Evolutionary conservation across 2,113 vertebrate species (phyloP).

Genomic region (Chauna torquata): DNA sequence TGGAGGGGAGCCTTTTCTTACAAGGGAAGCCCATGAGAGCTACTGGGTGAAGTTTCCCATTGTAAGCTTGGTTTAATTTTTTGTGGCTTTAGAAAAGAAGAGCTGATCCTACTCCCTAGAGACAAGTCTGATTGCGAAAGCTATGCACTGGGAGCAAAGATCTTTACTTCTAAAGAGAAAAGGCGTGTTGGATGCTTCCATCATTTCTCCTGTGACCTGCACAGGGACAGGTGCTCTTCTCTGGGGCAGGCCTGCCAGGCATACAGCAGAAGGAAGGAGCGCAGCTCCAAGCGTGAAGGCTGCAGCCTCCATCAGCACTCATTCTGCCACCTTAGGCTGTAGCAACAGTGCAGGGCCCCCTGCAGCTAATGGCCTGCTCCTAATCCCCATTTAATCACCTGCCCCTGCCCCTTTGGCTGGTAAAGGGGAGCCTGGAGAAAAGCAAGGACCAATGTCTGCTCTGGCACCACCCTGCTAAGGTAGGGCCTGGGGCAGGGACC

Average conservation of each 20-base stretch:
- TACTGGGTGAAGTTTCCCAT: background rate
- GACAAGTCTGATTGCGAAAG: background rate
- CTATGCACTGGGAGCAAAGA: background rate
- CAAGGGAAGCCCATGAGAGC: background rate
- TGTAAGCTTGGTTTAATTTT: background rate
- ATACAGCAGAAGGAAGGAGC: background rate
- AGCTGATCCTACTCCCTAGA: no score
- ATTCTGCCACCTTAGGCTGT: background rate
- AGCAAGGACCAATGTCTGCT: background rate
- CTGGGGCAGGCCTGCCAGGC: background rate
- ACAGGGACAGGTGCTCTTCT: rapidly evolving
- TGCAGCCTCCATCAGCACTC: rapidly evolving
- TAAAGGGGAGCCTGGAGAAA: background rate
- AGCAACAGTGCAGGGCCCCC: background rate
- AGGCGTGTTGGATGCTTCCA: background rate
- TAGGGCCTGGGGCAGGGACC: background rate
- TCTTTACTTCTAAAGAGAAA: background rate
- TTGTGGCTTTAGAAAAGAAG: background rate
- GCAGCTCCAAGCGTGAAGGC: background rate
- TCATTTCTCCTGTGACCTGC: background rate
- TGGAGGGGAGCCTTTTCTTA: rapidly evolving
- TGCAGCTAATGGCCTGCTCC: background rate
- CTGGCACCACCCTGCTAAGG: background rate
- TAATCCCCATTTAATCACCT: background rate
- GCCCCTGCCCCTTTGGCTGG: background rate